Conservation (phyloP, 2,797 vertebrate genomes). For the Cetoscarus ocellatus region DNA sequence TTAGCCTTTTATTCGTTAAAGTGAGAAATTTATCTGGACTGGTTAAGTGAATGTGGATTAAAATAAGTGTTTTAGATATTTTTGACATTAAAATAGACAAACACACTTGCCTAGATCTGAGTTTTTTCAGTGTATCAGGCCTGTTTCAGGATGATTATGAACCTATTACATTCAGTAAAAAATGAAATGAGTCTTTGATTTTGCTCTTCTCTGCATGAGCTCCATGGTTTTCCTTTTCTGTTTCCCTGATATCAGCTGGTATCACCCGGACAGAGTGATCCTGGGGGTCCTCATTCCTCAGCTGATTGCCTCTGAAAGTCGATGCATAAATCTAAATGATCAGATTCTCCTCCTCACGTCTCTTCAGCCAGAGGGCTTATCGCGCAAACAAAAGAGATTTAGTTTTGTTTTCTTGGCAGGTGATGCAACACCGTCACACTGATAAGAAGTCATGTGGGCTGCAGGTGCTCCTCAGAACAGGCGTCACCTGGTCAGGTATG, state of each 20-base stretch:
- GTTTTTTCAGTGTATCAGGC: too few species aligned
- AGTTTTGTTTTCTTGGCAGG: conserved; percentile 11
- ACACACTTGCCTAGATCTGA: too few species aligned
- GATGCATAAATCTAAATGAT: not conserved
- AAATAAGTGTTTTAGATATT: too few species aligned
- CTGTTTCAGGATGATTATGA: not conserved
- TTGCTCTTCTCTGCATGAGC: not conserved
- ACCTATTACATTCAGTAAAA: not conserved
- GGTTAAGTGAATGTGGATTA: too few species aligned
- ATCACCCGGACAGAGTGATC: conserved; percentile 5
- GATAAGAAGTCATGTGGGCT: conserved; percentile 31
- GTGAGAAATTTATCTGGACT: too few species aligned
- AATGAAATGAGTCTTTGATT: conserved; percentile 4
- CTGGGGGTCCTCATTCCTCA: not conserved
- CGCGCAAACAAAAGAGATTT: not conserved
- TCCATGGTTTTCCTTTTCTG: not conserved
- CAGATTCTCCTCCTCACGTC: conserved; percentile 6
- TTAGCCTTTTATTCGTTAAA: too few species aligned
- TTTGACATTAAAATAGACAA: too few species aligned
- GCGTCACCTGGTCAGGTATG: conserved; percentile 22
- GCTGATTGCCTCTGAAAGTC: conserved; percentile 2
- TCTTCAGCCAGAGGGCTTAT: not conserved
- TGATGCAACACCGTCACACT: conserved; percentile 13
- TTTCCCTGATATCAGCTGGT: not conserved
- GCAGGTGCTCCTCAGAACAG: conserved; percentile 27